Evolutionary conservation across 2,888 invertebrate species (phyloP).

Genomic region (Exephanes ischioxanthus): DNA sequence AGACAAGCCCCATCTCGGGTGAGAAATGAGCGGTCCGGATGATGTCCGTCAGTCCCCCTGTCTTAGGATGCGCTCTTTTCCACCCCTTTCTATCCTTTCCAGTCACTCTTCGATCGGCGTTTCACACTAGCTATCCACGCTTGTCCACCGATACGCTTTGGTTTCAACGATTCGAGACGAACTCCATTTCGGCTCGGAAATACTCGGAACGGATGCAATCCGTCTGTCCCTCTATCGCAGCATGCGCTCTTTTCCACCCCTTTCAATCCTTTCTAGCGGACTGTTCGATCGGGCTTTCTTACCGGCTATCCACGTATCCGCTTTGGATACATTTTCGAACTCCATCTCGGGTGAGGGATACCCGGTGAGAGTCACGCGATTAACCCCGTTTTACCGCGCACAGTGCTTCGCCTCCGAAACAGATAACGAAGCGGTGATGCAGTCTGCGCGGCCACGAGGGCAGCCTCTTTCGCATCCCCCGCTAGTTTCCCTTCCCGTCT

Average conservation of each 20-base stretch:
- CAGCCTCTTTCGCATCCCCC: slow-evolving; percentile 14
- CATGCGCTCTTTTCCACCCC: slow-evolving; percentile 12
- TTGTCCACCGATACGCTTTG: background rate
- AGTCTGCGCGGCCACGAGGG: slow-evolving; percentile 2
- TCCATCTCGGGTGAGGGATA: slow-evolving; percentile 9
- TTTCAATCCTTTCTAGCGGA: background rate
- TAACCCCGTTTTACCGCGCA: slow-evolving; percentile 33
- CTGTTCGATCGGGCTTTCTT: background rate
- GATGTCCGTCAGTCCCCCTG: too few relatives aligned
- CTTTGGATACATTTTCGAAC: background rate
- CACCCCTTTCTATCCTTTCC: background rate
- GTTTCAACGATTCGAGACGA: slow-evolving; percentile 6
- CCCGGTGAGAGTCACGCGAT: slow-evolving; percentile 15
- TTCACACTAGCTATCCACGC: background rate
- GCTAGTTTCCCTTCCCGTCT: background rate
- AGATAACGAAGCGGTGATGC: slow-evolving; percentile 43
- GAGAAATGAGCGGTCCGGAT: background rate
- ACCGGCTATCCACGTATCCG: background rate
- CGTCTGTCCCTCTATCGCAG: too few relatives aligned
- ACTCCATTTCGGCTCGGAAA: slow-evolving; percentile 1
- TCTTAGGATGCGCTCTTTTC: background rate
- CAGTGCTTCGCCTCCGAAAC: slow-evolving; percentile 24
- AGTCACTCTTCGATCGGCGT: background rate
- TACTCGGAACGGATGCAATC: background rate
- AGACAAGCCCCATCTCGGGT: background rate